Base-by-base conservation (phyloP, 2,797 vertebrate genomes). In the Anas bernieri region DNA sequence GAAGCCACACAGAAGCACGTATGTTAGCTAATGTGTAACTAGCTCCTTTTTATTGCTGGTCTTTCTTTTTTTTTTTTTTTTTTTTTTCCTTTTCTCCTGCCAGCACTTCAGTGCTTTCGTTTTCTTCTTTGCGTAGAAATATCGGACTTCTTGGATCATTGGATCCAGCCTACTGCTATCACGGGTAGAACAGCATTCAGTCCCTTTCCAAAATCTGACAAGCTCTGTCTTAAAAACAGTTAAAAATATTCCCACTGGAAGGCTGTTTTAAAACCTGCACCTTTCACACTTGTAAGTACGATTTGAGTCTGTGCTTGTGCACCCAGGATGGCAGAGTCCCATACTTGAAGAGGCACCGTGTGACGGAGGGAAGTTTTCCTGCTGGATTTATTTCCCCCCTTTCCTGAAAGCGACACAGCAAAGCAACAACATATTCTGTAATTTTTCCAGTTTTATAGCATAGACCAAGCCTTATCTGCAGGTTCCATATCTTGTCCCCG, bases 1-100 rank as follows among this genome's bases (percentile, higher is more conserved):
- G 64, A 41, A 80, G 72, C 21, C 76, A 48, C 3, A 1, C 6
- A 30, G n/a, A 55, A 79, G 62, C 80, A 52, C 0, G 5, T 59
- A 52, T 52, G 59, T 31, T 92, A 68, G 94, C 77, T 96, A 94
- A 95, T 93, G 81, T 88, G 56, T 95, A 94, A 93, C 93, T 25
- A n/a, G 17, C n/a, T 76, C 15, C 43, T 35, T 79, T 84, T 75
- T 76, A 63, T 45, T 86, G 31, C 21, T 93, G 58, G 8, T 76
- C 62, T 66, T 59, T 39, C 11, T 39, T 39, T 39, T 69, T 59
- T 58, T 46, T 39, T 39, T 39, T 39, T 39, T 69, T 59, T 58
- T 46, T 33, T 41, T n/a, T 54, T 46, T 1, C 33, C 39, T n/a
- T 72, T 64, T 28, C 31, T 31, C 4, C 28, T 30, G 28, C 1